Base-by-base conservation (phyloP, 2,888 invertebrate genomes). In the Drosophila austrosaltans region DNA sequence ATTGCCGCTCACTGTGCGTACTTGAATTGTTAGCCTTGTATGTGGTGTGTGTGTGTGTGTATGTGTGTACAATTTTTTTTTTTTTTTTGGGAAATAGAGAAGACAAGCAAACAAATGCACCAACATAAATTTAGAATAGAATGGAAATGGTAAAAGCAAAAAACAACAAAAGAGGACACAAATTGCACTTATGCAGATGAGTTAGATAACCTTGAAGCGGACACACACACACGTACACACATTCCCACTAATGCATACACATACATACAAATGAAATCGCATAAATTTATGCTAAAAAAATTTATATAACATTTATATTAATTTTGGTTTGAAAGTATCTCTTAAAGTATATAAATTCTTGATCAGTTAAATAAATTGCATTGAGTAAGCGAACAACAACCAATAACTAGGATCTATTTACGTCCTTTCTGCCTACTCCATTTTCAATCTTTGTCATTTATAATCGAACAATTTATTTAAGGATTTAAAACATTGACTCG, bases 191-290 rank as follows among this genome's bases (percentile, higher is more conserved):
- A 54, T 63, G 59, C 36, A 72, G 75, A 62, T 74, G 72, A 53
- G 74, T 74, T 74, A 66, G 59, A 36, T 75, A 67, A 74, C 72
- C 72, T 72, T 72, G 72, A 67, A 62, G 58, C 7, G 53, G 58
- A 42, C 30, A 40, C 58, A 58, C 53, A 53, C 5, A n/a, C 36
- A 36, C 42, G n/a, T 10, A 48, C 48, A 8, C 22, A 22, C 4
- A 22, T n/a, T 1, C n/a, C 40, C n/a, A 30, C 30, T 5, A 30
- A 6, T 6, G 6, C 30, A 39, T 7, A 20, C 20, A 48, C 44
- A 16, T 28, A 28, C 28, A 28, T 28, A 28, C 28, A 28, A 28
- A 3, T 28, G 28, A 28, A 28, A 28, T 28, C 4, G 28, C 28
- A 28, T 28, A 28, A 3, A 28, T 5, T 5, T 30, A 30, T 30